Base-by-base conservation (phyloP, 2,888 invertebrate genomes). In the Conomelus anceps region DNA sequence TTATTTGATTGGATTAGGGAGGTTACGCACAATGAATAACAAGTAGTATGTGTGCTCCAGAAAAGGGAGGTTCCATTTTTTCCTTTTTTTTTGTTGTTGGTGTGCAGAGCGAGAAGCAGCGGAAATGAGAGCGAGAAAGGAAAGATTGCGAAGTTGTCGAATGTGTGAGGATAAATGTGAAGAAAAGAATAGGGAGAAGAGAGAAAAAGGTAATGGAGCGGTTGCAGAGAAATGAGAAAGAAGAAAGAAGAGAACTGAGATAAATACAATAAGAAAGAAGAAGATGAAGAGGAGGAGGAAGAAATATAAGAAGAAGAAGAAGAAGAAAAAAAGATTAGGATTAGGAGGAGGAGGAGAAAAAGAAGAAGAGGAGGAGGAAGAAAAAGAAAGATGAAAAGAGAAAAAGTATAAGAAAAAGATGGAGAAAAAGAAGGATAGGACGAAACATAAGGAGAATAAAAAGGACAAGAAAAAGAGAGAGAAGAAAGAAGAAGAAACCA, bases 1-100 rank as follows among this genome's bases (percentile, higher is more conserved):
- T 86, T 86, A 86, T 86, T 86, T 86, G 86, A 86, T 86, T 86
- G 86, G 24, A 86, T 86, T 86, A 86, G 86, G 86, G 86, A 86
- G 22, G 86, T 22, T 86, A 86, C 86, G 86, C 29, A 86, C 23
- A 22, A 86, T 86, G 86, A 86, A 86, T 86, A 86, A 86, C 29
- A 86, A 86, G 24, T 26, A 86, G 26, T 86, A n/a, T 24, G 86
- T 22, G 85, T 63, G n/a, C n/a, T 20, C 63, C n/a, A 20, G n/a
- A 63, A n/a, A 63, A 63, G n/a, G 63, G 63, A n/a, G n/a, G 63
- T 20, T 63, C n/a, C n/a, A 20, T n/a, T 63, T 63, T 63, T 63
- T 63, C n/a, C n/a, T n/a, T 13, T 9, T 63, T 63, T 63, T 63
- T n/a, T 7, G 63, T 20, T 63, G 1, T n/a, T n/a, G 63, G 63